Evolutionary conservation across 2,113 vertebrate genomes (phyloP), one percentile per base, ranked within the genome.

Genomic region (Gorsachius goisagi): DNA sequence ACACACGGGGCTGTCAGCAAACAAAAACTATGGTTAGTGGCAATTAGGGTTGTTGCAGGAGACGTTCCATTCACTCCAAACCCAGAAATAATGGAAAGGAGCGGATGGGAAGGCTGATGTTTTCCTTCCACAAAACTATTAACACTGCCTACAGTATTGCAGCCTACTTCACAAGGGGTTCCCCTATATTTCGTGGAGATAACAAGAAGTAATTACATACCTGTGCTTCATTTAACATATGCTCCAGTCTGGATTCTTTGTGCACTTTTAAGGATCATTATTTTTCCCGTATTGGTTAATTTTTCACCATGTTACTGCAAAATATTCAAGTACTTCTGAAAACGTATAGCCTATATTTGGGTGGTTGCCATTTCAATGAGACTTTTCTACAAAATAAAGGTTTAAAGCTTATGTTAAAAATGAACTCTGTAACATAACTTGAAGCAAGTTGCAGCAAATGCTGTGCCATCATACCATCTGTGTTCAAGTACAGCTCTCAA

Each of bases 341-440:
- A 93, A 79, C 0, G 9, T 83, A 77, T 67, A 74, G 59, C 55
- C 95, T 95, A 67, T 72, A 80, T 95, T 96, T 96, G 95, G 89
- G 93, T 82, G n/a, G 77, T 49, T 97, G 95, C 95, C 95, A 96
- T 97, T 96, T 96, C 90, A 69, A 21, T 59, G 45, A 96, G 88
- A 73, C 44, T 93, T 85, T 88, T 88, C 89, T 83, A 77, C 90
- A 97, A 96, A 96, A 95, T 96, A 96, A 93, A 95, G 82, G 79
- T 22, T 95, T 93, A 93, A 94, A 95, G 92, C 95, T 95, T 94
- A 94, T 95, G 95, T 97, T 96, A 96, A 96, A 96, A 96, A 95
- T 94, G 81, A 97, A 94, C 93, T 80, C 91, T 93, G 90, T 94
- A 96, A 91, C 93, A 93, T 80, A 97, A 96, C 93, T 96, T 59